Conservation (phyloP, 2,888 invertebrate genomes). For the Heliconius charithonia region DNA sequence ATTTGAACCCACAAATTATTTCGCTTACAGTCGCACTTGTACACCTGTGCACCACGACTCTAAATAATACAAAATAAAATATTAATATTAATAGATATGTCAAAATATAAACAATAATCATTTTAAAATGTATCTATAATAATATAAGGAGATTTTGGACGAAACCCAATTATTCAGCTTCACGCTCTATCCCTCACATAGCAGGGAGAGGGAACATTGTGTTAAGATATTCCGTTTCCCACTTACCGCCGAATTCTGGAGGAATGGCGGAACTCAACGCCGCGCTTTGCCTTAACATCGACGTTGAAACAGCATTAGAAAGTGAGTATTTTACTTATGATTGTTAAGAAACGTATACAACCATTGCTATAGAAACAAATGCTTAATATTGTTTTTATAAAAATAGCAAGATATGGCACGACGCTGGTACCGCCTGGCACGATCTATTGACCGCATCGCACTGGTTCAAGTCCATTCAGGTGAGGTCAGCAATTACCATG, state of each 20-base stretch:
- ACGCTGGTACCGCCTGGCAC: constrained; percentile 47
- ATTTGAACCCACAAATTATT: no score
- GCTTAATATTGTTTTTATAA: constrained; percentile 37
- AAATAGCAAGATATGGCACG: constrained; percentile 39
- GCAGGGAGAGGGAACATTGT: no score
- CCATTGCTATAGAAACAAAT: constrained; percentile 42
- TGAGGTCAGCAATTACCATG: constrained; percentile 35
- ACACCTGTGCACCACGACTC: background rate
- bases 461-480: constrained; percentile 32
- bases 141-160: background rate
- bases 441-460: constrained; percentile 50
- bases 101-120: background rate
- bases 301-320: background rate
- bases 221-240: no score
- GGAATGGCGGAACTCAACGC: no score
- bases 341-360: background rate
- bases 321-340: background rate
- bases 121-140: background rate
- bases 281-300: no score
- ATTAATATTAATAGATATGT: background rate
- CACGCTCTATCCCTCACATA: no score
- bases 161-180: no score
- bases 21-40: no score
- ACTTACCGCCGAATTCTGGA: no score
- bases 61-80: background rate